Evolutionary conservation across 2,797 vertebrate genomes (phyloP), one percentile per base, ranked within the genome.

Genomic region (Hemitrygon akajei): DNA sequence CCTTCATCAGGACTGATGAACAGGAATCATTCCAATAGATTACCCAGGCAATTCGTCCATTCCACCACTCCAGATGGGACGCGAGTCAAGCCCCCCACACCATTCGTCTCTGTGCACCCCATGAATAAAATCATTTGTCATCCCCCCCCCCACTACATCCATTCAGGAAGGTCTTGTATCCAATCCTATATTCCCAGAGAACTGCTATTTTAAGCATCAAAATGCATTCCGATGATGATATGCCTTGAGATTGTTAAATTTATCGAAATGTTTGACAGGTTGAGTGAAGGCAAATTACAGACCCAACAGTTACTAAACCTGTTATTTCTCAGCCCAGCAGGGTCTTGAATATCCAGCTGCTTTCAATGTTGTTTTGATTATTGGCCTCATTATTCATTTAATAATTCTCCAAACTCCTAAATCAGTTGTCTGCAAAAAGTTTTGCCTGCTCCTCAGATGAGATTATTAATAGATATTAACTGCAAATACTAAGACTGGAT

Each of bases 381-480:
- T 22, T 89, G 66, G 86, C 22, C 18, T 30, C 86, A 89, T 89
- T 69, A 16, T 34, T 89, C 22, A 89, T 37, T 89, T 66, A 34
- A 89, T 89, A 63, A 69, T 89, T 69, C n/a, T 69, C 6, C 37
- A 89, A 89, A 60, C 84, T 87, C n/a, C 63, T 87, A 66, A 63
- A 20, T 87, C 60, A 87, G n/a, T 63, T 87, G 27, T 87, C 60
- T 34, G 18, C 63, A 11, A 3, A 11, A 3, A 69, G n/a, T 89
- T 69, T 66, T 9, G 22, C 37, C 20, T 89, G 60, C 63, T 63
- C 66, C 86, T 37, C 63, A 37, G 22, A 37, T 89, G 63, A 69
- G 7, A 69, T 89, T 89, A 89, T 69, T 69, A 89, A 89, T 89
- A 69, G 63, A 89, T 89, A 66, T 66, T 66, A 89, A 89, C 37